Evolutionary conservation across 2,113 vertebrate genomes (phyloP), one percentile per base, ranked within the genome.

Genomic region (Mystacornis crossleyi): DNA sequence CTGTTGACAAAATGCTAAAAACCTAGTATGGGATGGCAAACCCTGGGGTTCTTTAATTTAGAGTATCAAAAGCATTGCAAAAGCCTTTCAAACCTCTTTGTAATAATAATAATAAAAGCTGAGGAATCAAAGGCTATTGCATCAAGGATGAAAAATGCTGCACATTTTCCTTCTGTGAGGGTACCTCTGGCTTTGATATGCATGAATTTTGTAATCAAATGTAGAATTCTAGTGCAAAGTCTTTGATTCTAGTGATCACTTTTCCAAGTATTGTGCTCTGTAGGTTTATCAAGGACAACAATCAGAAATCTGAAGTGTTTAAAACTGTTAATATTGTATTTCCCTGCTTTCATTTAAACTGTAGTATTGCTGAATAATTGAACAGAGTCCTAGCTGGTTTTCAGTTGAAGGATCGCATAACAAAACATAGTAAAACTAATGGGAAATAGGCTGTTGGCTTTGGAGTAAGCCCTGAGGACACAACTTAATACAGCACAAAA

Each of bases 361-460:
- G 51, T 86, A 29, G 8, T 55, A n/a, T 75, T 84, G 73, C 57
- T 89, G 57, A 95, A 84, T 93, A 95, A 94, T 79, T 86, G 31
- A 95, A 71, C 40, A 66, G 50, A 43, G 33, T 60, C 57, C 40
- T 94, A n/a, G 31, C 31, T 92, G 40, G 34, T 55, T 89, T 89
- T 33, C 36, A 75, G 40, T 62, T 95, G 65, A 95, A 92, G 53
- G 14, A 47, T 92, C 40, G 81, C 20, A 57, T 48, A 78, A 80
- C 55, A 91, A 96, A 91, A 78, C 36, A 20, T 40, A 38, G 16
- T 72, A 75, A 93, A 94, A 28, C 61, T 95, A 78, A 91, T 86
- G 65, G 48, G 69, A 92, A 92, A 75, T 70, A 96, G 21, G 48
- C 70, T 82, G 24, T 95, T 93, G 61, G 72, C 69, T 91, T 97